These are phyloP conservation scores for Sander lucioperca DNA, from an alignment of 2,113 vertebrate genomes.

Conservation along the genomic window DNA sequence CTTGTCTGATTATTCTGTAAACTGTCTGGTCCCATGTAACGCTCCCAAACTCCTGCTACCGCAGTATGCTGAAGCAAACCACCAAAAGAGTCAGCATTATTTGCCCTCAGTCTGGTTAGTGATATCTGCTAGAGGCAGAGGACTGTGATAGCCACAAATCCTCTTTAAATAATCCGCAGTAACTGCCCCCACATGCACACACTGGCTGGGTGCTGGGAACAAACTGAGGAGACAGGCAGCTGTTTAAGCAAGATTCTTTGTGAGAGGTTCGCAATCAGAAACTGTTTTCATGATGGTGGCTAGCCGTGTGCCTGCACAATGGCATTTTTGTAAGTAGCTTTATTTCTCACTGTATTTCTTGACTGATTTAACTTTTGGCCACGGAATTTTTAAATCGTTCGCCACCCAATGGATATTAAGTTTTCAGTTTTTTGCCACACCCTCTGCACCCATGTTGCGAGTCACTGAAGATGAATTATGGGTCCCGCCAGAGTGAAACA, in stretches of 20 bases:
- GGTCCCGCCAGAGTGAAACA: slow-evolving; percentile 14
- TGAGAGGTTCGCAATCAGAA: slow-evolving; percentile 6
- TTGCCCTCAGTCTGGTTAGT: not conserved
- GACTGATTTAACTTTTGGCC: not conserved
- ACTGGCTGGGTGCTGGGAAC: slow-evolving; percentile 15
- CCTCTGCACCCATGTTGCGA: not conserved
- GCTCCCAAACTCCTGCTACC: not conserved
- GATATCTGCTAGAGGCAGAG: not conserved
- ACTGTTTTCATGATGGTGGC: slow-evolving; percentile 7
- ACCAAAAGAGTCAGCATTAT: not conserved
- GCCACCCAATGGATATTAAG: not conserved
- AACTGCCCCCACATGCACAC: slow-evolving; percentile 49
- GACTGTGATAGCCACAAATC: slow-evolving; percentile 15
- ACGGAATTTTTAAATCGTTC: not conserved
- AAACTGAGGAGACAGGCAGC: slow-evolving; percentile 12
- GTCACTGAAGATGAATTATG: slow-evolving; percentile 35
- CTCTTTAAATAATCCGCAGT: slow-evolving; percentile 20
- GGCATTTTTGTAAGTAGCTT: not conserved
- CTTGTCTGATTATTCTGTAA: not conserved
- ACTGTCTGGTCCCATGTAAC: not conserved
- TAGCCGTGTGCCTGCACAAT: not conserved
- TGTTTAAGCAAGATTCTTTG: slow-evolving; percentile 25
- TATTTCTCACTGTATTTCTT: slow-evolving; percentile 4
- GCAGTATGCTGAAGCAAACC: not conserved
- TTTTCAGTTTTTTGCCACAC: slow-evolving; percentile 31